Conservation (phyloP, 2,888 invertebrate species). For the Salticus scenicus region DNA sequence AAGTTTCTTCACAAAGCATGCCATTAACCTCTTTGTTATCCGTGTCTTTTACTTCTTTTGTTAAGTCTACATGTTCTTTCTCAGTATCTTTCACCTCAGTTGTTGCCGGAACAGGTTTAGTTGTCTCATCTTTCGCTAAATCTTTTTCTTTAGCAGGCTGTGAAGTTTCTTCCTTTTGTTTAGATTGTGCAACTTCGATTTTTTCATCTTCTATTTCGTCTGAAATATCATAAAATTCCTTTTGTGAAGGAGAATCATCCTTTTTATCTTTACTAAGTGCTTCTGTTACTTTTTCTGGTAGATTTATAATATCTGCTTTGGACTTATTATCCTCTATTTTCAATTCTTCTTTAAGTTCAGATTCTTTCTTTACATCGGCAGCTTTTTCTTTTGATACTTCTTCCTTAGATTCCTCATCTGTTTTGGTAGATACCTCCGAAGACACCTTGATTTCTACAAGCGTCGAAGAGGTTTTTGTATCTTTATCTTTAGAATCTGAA, state of each 20-base stretch:
- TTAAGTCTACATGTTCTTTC: not conserved
- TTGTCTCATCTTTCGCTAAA: not conserved
- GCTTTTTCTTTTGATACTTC: not conserved
- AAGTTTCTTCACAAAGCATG: not conserved
- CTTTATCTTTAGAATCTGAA: not conserved
- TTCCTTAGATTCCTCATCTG: not conserved
- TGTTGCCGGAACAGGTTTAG: too few relatives aligned
- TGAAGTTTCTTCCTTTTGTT: not conserved
- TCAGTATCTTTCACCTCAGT: not conserved
- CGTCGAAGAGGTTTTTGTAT: not conserved
- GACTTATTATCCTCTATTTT: not conserved
- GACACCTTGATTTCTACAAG: too few relatives aligned
- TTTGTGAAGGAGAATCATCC: too few relatives aligned
- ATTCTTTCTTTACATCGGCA: not conserved
- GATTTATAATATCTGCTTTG: not conserved
- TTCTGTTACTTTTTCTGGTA: not conserved
- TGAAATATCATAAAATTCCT: not conserved
- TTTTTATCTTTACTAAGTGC: not conserved
- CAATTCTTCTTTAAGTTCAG: not conserved
- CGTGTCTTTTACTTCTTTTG: too few relatives aligned
- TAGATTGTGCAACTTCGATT: not conserved
- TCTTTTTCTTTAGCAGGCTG: not conserved
- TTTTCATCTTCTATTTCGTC: not conserved
- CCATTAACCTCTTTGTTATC: not conserved
- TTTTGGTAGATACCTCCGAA: too few relatives aligned